These are phyloP conservation scores for Xanthorhoe designata DNA, from an alignment of 2,888 invertebrate species.

Conservation along the genomic window DNA sequence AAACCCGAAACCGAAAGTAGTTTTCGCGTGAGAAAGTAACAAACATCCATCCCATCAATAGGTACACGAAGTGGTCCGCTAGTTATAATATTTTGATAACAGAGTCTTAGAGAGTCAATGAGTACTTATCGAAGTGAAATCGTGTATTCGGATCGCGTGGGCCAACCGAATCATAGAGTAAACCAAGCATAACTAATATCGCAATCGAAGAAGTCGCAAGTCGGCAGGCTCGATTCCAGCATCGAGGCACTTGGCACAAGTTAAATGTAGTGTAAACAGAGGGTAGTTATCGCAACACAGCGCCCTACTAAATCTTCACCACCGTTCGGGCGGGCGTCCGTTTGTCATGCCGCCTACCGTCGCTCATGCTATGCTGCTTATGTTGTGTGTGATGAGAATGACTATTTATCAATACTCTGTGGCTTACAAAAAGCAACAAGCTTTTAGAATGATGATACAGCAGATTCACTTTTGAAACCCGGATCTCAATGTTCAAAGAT, in stretches of 20 bases:
- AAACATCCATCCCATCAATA: too few species aligned
- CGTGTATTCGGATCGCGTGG: constrained; percentile 18
- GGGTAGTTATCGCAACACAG: constrained; percentile 76
- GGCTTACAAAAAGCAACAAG: constrained; percentile 3
- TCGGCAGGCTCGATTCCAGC: constrained; percentile 47
- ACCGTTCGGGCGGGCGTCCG: constrained; percentile 60
- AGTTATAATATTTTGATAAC: too few species aligned
- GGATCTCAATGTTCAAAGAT: background rate
- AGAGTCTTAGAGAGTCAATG: background rate
- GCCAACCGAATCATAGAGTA: constrained; percentile 44
- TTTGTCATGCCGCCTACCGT: constrained; percentile 71
- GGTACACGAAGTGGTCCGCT: too few species aligned
- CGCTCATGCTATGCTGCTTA: constrained; percentile 58
- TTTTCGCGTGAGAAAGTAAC: too few species aligned
- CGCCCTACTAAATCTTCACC: constrained; percentile 72
- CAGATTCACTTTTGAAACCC: background rate
- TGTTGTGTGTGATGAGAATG: constrained; percentile 56
- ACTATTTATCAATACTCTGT: constrained; percentile 52
- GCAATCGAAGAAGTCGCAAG: constrained; percentile 55
- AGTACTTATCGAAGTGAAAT: constrained; percentile 16
- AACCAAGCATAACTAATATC: constrained; percentile 55
- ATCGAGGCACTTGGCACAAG: constrained; percentile 72
- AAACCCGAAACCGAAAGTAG: too few species aligned
- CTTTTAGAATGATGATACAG: background rate
- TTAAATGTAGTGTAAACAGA: constrained; percentile 82